Evolutionary conservation across 2,888 invertebrate genomes (phyloP), one percentile per base, ranked within the genome.

Genomic region (Mythimna pallens): DNA sequence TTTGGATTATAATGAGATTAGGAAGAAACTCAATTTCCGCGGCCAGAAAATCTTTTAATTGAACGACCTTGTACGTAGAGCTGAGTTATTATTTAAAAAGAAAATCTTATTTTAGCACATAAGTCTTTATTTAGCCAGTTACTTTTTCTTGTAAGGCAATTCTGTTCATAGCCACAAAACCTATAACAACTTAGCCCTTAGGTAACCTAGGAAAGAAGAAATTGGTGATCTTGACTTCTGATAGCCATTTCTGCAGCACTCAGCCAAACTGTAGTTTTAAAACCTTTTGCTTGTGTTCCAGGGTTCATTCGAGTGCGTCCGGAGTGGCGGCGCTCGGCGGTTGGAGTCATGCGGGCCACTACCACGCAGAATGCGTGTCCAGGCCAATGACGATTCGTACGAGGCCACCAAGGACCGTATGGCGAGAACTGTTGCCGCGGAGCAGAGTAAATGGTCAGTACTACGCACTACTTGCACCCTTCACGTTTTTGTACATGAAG

Each of bases 311-410:
- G 99, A 99, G 96, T 99, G 99, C 95, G 97, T 99, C 91, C 97
- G 97, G 92, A 92, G 94, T 88, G 95, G 94, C 79, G 95, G 92
- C 87, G 91, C 93, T 85, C 96, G 97, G 89, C 97, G 97, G 83
- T 96, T 99, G 94, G 98, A 98, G 95, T 97, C 98, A 88, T 97
- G 99, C 95, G 99, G 99, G 86, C 97, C 98, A 86, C 97, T 99
- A 95, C 98, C 98, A 89, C 97, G 98, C 93, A 98, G 98, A 93
- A 98, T 99, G 97, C 98, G 98, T 84, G 98, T 99, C 88, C 98
- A 98, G 93, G 99, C 99, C 89, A 99, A 99, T 91, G 99, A 99
- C 92, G 99, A 99, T 97, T 98, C 99, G 77, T 99, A 99, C 96
- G 98, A 98, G 95, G 98, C 98, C 88, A 99, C 99, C 86, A 97